Evolutionary conservation across 2,797 vertebrate species (phyloP).

Genomic region (Micromesistius poutassou): DNA sequence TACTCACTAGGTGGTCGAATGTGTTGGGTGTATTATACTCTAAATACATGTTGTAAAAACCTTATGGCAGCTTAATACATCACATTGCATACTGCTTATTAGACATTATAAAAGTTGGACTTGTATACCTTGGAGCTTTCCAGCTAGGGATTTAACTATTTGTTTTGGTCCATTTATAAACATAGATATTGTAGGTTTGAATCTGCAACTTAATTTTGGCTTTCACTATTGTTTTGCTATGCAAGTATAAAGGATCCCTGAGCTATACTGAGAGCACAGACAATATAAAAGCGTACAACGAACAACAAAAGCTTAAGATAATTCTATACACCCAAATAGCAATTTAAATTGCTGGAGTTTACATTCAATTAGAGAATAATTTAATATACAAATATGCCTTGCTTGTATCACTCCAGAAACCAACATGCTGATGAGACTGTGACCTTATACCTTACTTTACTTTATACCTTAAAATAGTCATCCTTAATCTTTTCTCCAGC

Average conservation of each 20-base stretch:
- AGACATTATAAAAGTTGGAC: not conserved
- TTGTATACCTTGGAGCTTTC: not conserved
- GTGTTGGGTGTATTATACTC: not conserved
- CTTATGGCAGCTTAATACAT: not conserved
- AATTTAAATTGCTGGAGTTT: not conserved
- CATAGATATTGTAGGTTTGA: not conserved
- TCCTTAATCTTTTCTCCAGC: not conserved
- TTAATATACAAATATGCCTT: not conserved
- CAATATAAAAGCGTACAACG: not conserved
- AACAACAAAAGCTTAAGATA: constrained; percentile 5
- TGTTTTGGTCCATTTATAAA: not conserved
- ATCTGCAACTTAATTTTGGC: not conserved
- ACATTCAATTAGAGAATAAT: not conserved
- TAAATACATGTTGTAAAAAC: not conserved
- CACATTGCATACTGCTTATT: not conserved
- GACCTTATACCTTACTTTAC: not conserved
- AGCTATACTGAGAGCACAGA: not conserved
- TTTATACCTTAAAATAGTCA: not conserved
- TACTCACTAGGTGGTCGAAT: not conserved
- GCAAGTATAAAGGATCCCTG: not conserved
- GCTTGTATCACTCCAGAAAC: not conserved
- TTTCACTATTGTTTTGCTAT: not conserved
- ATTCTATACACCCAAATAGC: not conserved
- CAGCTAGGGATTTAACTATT: not conserved
- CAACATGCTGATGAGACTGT: not conserved